phyloP scores from a whole-genome alignment of 2,113 vertebrate species.

The Datnioides undecimradiatus region DNA sequence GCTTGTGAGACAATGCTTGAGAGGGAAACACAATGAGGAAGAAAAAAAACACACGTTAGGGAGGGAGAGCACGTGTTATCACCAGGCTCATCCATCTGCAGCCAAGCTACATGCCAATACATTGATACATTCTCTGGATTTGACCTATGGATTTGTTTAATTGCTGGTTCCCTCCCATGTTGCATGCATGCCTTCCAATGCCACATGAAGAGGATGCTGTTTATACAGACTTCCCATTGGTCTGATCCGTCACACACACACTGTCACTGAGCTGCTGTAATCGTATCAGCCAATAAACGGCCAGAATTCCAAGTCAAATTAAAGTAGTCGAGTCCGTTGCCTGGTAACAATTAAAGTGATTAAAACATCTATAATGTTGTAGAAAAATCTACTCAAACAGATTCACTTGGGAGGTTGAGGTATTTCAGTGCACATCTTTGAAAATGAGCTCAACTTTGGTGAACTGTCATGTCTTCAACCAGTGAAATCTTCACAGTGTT shows the following conservation, averaged over 20 bases:
- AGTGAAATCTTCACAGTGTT: neutral
- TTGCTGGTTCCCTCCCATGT: neutral
- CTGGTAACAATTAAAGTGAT: neutral
- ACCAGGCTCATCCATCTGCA: conserved; percentile 70
- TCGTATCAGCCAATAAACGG: conserved; percentile 1
- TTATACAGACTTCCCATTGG: neutral
- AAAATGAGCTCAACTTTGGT: neutral
- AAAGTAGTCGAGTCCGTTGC: neutral
- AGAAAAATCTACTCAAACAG: neutral
- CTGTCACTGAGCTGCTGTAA: neutral
- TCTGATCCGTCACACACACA: conserved; percentile 7
- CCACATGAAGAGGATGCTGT: neutral
- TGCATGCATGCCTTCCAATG: conserved; percentile 5
- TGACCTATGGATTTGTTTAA: conserved; percentile 65
- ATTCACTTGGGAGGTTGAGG: neutral
- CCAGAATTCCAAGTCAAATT: neutral
- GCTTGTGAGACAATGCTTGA: conserved; percentile 43
- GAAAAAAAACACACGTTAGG: neutral
- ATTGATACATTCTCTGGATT: conserved; percentile 16
- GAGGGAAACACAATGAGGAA: conserved; percentile 46
- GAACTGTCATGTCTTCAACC: neutral
- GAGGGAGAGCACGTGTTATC: conserved; percentile 37
- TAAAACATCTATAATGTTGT: too few relatives aligned
- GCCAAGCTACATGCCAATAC: conserved; percentile 65
- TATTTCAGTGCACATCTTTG: neutral